Percentiles rank a stretch among this genome's conserved stretches.
Evolutionary conservation across 2,888 invertebrate genomes (phyloP).

Genomic region (Drosophila conformis): DNA sequence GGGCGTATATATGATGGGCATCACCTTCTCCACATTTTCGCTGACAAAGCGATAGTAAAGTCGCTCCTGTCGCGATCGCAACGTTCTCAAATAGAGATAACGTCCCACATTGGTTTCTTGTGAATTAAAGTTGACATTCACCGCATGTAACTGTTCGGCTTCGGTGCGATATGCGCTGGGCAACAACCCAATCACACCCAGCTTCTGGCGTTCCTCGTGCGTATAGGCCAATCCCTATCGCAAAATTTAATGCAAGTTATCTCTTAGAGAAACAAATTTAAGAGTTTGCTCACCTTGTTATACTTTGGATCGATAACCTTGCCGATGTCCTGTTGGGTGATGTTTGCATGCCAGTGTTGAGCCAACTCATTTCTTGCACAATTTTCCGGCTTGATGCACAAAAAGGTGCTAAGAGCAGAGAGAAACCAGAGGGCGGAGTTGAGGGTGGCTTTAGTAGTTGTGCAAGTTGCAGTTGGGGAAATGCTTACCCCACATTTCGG

Average conservation of each 20-base stretch:
- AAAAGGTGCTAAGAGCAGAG: neutral
- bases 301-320: constrained; percentile 24
- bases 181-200: constrained; percentile 96
- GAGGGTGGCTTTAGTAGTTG: neutral
- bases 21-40: constrained; percentile 93
- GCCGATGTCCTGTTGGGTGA: constrained; percentile 80
- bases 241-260: neutral
- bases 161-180: constrained; percentile 94
- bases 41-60: constrained; percentile 94
- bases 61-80: constrained; percentile 94
- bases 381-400: neutral
- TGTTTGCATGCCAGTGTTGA: constrained; percentile 2
- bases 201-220: constrained; percentile 94
- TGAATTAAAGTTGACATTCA: constrained; percentile 91
- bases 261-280: neutral
- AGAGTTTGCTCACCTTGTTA: constrained; percentile 56
- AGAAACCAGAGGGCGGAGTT: neutral
- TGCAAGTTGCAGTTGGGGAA: too few species aligned
- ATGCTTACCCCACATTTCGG: constrained; percentile 23
- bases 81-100: constrained; percentile 94
- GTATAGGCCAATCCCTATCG: constrained; percentile 78
- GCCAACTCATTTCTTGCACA: neutral
- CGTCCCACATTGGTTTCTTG: constrained; percentile 94
- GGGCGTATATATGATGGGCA: constrained; percentile 99
- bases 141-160: constrained; percentile 92